Evolutionary conservation across 1,140 invertebrate species (phyloP), one percentile per base, ranked within the genome.

Genomic region (Dryas iulia): DNA sequence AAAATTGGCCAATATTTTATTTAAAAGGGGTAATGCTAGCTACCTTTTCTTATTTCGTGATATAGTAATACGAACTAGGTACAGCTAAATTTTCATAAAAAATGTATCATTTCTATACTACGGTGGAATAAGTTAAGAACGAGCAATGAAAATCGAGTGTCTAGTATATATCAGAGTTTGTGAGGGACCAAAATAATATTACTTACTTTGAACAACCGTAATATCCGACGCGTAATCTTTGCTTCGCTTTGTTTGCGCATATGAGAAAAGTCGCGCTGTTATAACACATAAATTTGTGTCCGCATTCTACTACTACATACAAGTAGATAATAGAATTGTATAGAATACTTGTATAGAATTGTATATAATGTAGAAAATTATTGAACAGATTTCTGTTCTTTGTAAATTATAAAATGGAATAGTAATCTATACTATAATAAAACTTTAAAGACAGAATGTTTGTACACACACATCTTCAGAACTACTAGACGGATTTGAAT

Each of bases 121-220:
- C 52, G 57, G 30, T 30, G 64, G 57, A 60, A 62, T 31, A 18
- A 31, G 53, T 26, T 47, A 67, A 58, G 60, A 69, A 69, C 59
- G 72, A 70, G 75, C 69, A 72, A 77, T 77, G 72, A 77, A 74
- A 74, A 71, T 77, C 75, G 72, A 76, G 69, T 70, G 63, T 56
- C 54, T 63, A 70, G n/a, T 67, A 74, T 77, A 65, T 73, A 71
- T 74, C 69, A 74, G 66, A 26, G 72, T 69, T 69, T 66, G 69
- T 61, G 63, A 39, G 69, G 28, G 60, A 57, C 65, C 59, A 57
- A 61, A 68, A 71, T 73, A 71, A 72, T 75, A 59, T 69, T 71
- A 69, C 63, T 61, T 69, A 69, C 63, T 72, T 71, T 62, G 69
- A 73, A 73, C 66, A 71, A 65, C 66, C 59, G 71, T 72, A 69